phyloP scores from a whole-genome alignment of 1,140 invertebrate species.

The Oscheius sp. region DNA sequence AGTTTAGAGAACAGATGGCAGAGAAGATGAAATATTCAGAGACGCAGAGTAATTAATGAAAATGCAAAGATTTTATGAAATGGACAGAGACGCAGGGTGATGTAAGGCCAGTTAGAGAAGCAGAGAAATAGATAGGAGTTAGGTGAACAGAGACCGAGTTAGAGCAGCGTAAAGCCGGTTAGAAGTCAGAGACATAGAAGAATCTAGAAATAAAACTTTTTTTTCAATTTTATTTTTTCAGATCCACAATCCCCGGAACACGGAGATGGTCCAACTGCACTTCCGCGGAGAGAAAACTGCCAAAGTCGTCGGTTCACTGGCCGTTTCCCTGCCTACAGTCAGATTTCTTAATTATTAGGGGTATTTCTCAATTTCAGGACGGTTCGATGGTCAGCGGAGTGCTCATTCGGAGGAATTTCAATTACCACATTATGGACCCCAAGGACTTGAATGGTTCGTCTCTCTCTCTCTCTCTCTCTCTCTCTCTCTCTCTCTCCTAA shows the following conservation, averaged over 20 bases:
- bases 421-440: conserved; percentile 89
- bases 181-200: too few relatives aligned
- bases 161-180: too few relatives aligned
- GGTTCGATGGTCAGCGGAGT: conserved; percentile 82
- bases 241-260: conserved; percentile 93
- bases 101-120: too few relatives aligned
- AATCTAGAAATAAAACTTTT: too few relatives aligned
- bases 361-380: conserved; percentile 64
- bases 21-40: too few relatives aligned
- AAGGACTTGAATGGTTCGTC: conserved; percentile 70
- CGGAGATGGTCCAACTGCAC: conserved; percentile 83
- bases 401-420: conserved; percentile 94
- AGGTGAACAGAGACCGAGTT: too few relatives aligned
- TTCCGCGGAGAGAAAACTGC: conserved; percentile 96
- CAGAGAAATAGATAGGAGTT: too few relatives aligned
- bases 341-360: background rate
- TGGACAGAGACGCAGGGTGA: too few relatives aligned
- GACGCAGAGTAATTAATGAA: too few relatives aligned
- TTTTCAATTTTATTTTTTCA: too few relatives aligned
- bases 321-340: conserved; percentile 38
- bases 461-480: conserved; percentile 23
- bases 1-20: too few relatives aligned
- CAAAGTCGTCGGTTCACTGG: conserved; percentile 70
- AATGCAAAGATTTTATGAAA: too few relatives aligned
- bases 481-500: background rate